Conservation (phyloP, 2,888 invertebrate species). For the Nipponacmea schrenckii region DNA sequence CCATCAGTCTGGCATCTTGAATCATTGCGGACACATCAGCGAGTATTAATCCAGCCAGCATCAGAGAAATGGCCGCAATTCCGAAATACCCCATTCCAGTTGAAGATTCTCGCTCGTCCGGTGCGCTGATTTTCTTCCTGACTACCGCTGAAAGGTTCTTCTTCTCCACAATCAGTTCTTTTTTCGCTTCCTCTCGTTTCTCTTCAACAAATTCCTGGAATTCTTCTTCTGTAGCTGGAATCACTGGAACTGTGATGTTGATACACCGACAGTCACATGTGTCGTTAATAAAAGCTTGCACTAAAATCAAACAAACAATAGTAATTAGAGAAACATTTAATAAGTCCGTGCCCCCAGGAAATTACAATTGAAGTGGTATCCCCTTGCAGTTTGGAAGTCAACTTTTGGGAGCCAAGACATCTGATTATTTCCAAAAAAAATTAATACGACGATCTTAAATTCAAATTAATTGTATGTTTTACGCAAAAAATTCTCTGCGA, state of each 20-base stretch:
- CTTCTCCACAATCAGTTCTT: constrained; percentile 19
- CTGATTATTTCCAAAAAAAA: too few relatives aligned
- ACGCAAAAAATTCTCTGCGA: too few relatives aligned
- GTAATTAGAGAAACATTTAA: too few relatives aligned
- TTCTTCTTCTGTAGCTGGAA: constrained; percentile 11
- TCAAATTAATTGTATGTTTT: too few relatives aligned
- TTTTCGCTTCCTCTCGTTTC: constrained; percentile 14
- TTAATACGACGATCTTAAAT: too few relatives aligned
- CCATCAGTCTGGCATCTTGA: background rate
- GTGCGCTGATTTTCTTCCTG: constrained; percentile 20
- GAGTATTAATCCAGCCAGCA: constrained; percentile 17
- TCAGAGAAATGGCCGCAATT: constrained; percentile 9
- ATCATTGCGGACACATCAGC: constrained; percentile 6
- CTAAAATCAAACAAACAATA: background rate
- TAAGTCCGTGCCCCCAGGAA: too few relatives aligned
- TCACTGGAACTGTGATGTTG: background rate
- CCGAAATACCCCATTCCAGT: constrained; percentile 14
- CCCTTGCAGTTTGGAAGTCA: too few relatives aligned
- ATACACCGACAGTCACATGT: background rate
- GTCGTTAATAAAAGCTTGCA: background rate
- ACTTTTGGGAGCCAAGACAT: too few relatives aligned
- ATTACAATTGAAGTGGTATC: too few relatives aligned
- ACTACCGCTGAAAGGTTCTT: constrained; percentile 18
- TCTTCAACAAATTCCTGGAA: constrained; percentile 15
- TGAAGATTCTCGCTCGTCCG: constrained; percentile 17